phyloP scores from a whole-genome alignment of 2,797 vertebrate species.

The Hoplostethus atlanticus region DNA sequence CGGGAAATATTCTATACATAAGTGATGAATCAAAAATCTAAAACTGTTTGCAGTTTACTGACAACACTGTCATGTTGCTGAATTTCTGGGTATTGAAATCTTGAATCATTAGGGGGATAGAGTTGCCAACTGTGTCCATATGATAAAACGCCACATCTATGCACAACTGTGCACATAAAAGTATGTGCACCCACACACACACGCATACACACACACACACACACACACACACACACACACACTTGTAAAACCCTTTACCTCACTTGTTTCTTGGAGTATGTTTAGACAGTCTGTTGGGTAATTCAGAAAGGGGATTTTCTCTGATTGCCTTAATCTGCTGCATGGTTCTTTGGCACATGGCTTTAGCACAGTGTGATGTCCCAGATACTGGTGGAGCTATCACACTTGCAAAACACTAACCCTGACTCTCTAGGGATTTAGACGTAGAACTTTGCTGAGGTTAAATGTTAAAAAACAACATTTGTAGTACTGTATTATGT shows the following conservation, averaged over 20 bases:
- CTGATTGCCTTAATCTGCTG: slow-evolving; percentile 40
- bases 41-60: too few species aligned
- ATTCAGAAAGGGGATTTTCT: slow-evolving; percentile 40
- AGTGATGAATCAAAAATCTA: too few species aligned
- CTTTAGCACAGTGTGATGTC: slow-evolving; percentile 32
- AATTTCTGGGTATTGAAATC: too few species aligned
- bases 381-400: slow-evolving; percentile 4
- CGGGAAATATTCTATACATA: too few species aligned
- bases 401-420: not conserved
- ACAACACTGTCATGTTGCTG: too few species aligned
- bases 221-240: not conserved
- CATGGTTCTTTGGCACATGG: slow-evolving; percentile 21
- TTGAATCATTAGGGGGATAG: too few species aligned
- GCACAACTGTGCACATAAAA: not conserved
- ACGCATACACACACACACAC: slow-evolving; percentile 16
- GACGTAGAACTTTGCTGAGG: not conserved
- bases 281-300: slow-evolving; percentile 32
- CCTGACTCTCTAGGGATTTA: not conserved
- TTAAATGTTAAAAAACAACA: too few species aligned
- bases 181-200: not conserved
- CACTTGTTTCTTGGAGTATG: slow-evolving; percentile 37
- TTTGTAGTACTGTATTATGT: too few species aligned
- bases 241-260: not conserved
- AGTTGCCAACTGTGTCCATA: too few species aligned
- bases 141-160: not conserved